Percentiles rank a stretch among this genome's conserved stretches.
Conservation (phyloP, 2,888 invertebrate species). For the Cheilosia vernalis region DNA sequence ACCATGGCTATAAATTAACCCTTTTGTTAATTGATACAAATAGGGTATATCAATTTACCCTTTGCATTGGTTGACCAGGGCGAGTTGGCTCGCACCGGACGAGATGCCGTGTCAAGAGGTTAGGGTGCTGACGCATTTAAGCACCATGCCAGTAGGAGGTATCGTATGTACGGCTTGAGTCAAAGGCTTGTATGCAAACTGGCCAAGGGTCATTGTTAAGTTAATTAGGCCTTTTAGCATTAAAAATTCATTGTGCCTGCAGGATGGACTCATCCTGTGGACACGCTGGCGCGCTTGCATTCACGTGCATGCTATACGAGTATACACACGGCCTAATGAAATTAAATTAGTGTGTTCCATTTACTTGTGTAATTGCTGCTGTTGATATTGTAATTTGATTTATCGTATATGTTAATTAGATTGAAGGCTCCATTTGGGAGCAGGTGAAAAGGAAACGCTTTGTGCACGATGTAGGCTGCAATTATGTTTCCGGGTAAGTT, state of each 20-base stretch:
- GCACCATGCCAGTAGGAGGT: constrained; percentile 35
- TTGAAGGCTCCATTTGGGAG: constrained; percentile 72
- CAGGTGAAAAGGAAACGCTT: constrained; percentile 52
- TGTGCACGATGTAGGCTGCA: constrained; percentile 24
- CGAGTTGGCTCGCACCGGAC: constrained; percentile 34
- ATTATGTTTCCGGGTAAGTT: constrained; percentile 22
- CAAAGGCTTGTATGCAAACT: constrained; percentile 50
- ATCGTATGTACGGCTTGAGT: constrained; percentile 15
- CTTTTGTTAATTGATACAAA: constrained; percentile 84
- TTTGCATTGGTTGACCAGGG: constrained; percentile 51
- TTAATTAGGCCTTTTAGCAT: constrained; percentile 78
- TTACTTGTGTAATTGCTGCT: constrained; percentile 65
- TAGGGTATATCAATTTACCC: constrained; percentile 77
- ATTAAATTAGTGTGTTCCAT: constrained; percentile 72
- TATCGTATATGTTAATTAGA: constrained; percentile 78
- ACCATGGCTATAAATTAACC: constrained; percentile 82
- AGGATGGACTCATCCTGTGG: constrained; percentile 56
- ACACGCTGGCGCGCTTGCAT: constrained; percentile 57
- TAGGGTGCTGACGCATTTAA: constrained; percentile 67
- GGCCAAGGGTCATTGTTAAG: constrained; percentile 77
- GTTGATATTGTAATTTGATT: constrained; percentile 77
- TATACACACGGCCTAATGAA: constrained; percentile 45
- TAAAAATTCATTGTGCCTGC: constrained; percentile 76
- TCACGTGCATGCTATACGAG: constrained; percentile 53
- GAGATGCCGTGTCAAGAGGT: constrained; percentile 33